Evolutionary conservation across 2,888 invertebrate genomes (phyloP).

Genomic region (Parascotia fuliginaria): DNA sequence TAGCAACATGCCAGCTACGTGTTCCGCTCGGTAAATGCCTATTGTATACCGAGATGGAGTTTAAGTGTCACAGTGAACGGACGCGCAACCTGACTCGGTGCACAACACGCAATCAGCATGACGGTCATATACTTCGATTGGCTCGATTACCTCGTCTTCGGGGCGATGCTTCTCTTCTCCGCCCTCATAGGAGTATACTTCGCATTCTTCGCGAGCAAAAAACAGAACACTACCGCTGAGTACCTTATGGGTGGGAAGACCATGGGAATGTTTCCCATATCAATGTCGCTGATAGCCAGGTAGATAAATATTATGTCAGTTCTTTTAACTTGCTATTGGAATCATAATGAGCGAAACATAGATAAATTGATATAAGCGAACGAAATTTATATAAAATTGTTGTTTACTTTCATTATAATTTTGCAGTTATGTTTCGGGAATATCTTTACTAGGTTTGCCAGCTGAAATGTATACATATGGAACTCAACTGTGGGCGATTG

Average conservation of each 20-base stretch:
- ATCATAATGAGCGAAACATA: neutral
- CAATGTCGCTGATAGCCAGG: slow-evolving; percentile 92
- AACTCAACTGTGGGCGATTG: slow-evolving; percentile 89
- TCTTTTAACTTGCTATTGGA: neutral
- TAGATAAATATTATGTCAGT: slow-evolving; percentile 52
- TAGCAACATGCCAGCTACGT: slow-evolving; percentile 62
- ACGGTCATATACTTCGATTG: slow-evolving; percentile 83
- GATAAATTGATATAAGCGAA: slow-evolving; percentile 17
- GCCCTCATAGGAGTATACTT: slow-evolving; percentile 89
- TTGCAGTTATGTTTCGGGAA: slow-evolving; percentile 90
- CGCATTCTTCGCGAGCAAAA: slow-evolving; percentile 88
- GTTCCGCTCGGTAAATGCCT: slow-evolving; percentile 67
- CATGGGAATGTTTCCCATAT: slow-evolving; percentile 92
- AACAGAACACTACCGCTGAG: slow-evolving; percentile 89
- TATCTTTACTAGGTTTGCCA: slow-evolving; percentile 89
- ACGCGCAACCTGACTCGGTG: slow-evolving; percentile 53
- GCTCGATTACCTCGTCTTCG: slow-evolving; percentile 89
- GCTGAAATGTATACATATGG: slow-evolving; percentile 92
- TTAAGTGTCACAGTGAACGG: slow-evolving; percentile 61
- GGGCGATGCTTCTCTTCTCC: slow-evolving; percentile 87
- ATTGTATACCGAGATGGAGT: slow-evolving; percentile 69
- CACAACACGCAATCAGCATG: slow-evolving; percentile 51
- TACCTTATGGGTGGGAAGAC: slow-evolving; percentile 91
- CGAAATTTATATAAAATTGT: neutral
- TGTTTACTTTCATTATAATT: slow-evolving; percentile 26